These are phyloP conservation scores for Psilopsiagon aurifrons DNA, from an alignment of 2,113 vertebrate genomes.

Conservation along the genomic window DNA sequence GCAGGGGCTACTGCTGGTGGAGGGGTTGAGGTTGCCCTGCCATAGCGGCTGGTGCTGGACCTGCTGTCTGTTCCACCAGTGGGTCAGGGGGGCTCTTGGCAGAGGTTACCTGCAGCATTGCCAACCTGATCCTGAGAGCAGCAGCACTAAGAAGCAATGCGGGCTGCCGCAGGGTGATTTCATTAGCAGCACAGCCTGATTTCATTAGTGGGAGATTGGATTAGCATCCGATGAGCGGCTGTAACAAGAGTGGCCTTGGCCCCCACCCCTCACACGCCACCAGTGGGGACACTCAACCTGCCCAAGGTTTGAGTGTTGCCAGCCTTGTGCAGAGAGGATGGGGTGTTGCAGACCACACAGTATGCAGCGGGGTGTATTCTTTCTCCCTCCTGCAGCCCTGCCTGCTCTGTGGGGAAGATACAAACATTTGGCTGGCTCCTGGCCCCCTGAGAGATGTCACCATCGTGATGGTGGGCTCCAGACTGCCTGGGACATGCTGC, in stretches of 20 bases:
- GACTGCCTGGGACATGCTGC: accelerated
- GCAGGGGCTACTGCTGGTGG: neutral
- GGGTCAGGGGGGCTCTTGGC: accelerated
- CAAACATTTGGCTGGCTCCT: neutral
- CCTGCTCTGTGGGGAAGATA: accelerated
- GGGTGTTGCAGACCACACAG: accelerated
- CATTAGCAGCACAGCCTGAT: conserved; percentile 44
- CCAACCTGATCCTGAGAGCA: accelerated
- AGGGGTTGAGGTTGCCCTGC: accelerated
- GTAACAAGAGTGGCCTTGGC: neutral
- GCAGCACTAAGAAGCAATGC: accelerated
- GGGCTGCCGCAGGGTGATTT: conserved; percentile 9
- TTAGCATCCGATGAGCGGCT: neutral
- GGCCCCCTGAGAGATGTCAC: accelerated
- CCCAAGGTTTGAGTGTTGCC: neutral
- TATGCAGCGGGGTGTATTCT: neutral
- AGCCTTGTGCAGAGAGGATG: accelerated
- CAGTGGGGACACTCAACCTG: accelerated
- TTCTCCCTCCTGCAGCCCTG: accelerated
- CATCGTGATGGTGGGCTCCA: accelerated
- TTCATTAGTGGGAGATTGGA: conserved; percentile 48
- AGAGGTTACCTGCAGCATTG: accelerated
- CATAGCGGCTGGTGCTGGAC: accelerated
- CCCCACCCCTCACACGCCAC: accelerated
- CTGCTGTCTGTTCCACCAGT: neutral